Evolutionary conservation across 2,888 invertebrate genomes (phyloP).

Genomic region (Lasioglossum vierecki): DNA sequence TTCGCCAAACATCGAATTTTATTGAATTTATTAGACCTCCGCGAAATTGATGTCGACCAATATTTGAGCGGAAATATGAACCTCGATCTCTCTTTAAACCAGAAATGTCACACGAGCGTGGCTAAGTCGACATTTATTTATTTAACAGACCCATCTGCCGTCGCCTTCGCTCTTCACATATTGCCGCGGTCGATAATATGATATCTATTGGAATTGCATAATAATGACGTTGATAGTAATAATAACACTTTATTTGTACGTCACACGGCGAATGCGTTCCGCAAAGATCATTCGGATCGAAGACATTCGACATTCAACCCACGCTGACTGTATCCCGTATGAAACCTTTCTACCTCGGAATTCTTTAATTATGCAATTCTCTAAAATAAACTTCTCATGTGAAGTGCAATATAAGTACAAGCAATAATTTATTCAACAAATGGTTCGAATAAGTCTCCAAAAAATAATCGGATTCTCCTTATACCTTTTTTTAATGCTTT

Average conservation of each 20-base stretch:
- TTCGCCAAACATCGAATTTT: neutral
- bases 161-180: neutral
- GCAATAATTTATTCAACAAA: no score
- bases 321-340: neutral
- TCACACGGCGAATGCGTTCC: neutral
- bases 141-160: neutral
- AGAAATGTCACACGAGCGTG: neutral
- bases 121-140: neutral
- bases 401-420: no score
- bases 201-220: constrained; percentile 3
- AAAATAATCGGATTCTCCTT: no score
- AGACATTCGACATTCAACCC: neutral
- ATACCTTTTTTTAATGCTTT: no score
- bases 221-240: neutral
- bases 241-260: neutral
- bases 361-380: neutral
- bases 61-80: neutral
- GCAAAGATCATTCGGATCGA: neutral
- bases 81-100: neutral
- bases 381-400: no score
- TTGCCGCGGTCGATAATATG: neutral
- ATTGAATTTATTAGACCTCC: neutral
- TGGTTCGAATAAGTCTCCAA: no score
- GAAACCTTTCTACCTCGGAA: neutral
- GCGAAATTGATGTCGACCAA: neutral